Base-by-base conservation (phyloP, 1,140 invertebrate species). In the Lordiphosa stackelbergi region DNA sequence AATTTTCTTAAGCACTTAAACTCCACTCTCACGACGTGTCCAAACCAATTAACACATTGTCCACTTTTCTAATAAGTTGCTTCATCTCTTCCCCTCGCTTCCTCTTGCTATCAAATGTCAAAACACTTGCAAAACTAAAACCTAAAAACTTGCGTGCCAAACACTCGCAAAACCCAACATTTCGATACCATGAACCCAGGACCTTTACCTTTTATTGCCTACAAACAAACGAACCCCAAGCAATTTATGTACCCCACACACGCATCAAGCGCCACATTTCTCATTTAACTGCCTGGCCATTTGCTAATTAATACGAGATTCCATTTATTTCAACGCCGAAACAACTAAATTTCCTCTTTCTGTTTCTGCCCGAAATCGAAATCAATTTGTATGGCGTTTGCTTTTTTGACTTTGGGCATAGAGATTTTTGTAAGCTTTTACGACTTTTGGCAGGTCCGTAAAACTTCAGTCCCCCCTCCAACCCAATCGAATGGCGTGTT, bases 271-370 rank as follows among this genome's bases (percentile, higher is more conserved):
- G 63, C 71, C 59, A 65, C 72, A 81, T 81, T 81, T 83, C 72
- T 81, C 78, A 81, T 81, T 81, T 77, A 81, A 81, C 77, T 77
- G 74, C 74, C 70, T 60, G 54, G 70, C 78, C 77, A 83, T 83
- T 83, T 84, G 77, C 77, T 83, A 83, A 83, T 83, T 83, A 83
- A 83, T 83, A 83, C 57, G 64, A 66, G 71, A 83, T 81, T 66
- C 71, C 68, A 71, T 81, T 79, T 71, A 58, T 78, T 63, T 79
- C 58, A 66, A 66, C 61, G 70, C 74, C 69, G 45, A 66, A 78
- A 75, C 75, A 81, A 81, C 77, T 81, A 81, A 81, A 81, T 81
- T 81, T 72, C 62, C 34, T 13, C 28, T 19, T 19, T 19, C 19
- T 19, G 3, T 19, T 19, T 19, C 43, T 2, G 11, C 4, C 42